phyloP scores from a whole-genome alignment of 2,888 invertebrate species.

The Acholoe squamosa region DNA sequence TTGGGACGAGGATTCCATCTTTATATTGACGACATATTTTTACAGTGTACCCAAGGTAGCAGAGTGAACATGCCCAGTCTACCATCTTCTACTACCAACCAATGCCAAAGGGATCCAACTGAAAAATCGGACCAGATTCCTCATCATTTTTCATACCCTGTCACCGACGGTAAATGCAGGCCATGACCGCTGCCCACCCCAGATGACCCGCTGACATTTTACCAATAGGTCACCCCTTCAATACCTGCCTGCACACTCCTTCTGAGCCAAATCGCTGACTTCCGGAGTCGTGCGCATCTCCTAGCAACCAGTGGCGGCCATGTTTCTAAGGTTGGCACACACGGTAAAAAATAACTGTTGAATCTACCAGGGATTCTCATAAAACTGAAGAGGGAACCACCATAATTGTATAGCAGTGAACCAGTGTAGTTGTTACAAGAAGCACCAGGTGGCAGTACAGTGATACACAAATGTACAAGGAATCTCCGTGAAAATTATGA shows the following conservation, averaged over 20 bases:
- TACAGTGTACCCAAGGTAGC: too few species aligned
- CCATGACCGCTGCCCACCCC: background rate
- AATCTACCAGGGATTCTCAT: too few species aligned
- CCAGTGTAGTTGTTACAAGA: too few species aligned
- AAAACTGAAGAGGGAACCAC: too few species aligned
- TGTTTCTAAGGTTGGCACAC: too few species aligned
- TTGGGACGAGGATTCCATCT: too few species aligned
- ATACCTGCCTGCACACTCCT: background rate
- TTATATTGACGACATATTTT: too few species aligned
- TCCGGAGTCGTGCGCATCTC: background rate
- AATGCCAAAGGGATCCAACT: background rate
- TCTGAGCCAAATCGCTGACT: background rate
- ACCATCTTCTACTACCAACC: background rate
- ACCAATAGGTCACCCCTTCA: background rate
- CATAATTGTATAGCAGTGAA: too few species aligned
- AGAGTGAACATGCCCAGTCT: background rate
- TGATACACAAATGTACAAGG: too few species aligned
- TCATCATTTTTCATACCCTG: background rate
- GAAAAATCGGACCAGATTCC: slow-evolving; percentile 11
- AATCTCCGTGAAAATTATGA: too few species aligned
- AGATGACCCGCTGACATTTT: background rate
- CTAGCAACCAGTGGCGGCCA: background rate
- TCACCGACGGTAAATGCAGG: background rate
- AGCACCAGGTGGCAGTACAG: too few species aligned
- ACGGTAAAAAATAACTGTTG: too few species aligned